These are phyloP conservation scores for Xiphophorus hellerii DNA, from an alignment of 2,113 vertebrate genomes.

Conservation along the genomic window DNA sequence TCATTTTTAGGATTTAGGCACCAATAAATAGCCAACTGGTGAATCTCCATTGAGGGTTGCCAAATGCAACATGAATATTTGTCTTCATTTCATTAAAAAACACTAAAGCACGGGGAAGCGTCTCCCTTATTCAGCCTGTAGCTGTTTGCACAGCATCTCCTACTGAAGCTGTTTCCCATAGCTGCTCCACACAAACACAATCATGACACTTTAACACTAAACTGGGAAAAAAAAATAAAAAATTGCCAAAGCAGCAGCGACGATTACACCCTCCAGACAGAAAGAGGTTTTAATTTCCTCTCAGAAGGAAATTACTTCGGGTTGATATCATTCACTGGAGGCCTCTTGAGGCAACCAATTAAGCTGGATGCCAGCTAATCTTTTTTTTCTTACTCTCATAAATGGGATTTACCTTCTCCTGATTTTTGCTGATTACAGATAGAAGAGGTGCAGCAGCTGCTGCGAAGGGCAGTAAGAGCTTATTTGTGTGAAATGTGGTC, in stretches of 20 bases:
- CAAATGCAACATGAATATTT: not conserved
- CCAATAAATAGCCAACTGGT: not conserved
- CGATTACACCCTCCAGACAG: not conserved
- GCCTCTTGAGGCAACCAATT: slow-evolving; percentile 7
- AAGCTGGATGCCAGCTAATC: not conserved
- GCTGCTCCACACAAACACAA: not conserved
- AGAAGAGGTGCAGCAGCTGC: slow-evolving; percentile 7
- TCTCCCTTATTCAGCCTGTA: not conserved
- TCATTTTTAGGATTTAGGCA: no score
- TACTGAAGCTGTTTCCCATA: not conserved
- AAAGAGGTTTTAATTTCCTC: not conserved
- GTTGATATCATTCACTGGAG: not conserved
- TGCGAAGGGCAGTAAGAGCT: not conserved
- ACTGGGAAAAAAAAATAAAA: no score
- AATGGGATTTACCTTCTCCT: not conserved
- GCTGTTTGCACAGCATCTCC: not conserved
- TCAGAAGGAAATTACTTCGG: slow-evolving; percentile 1
- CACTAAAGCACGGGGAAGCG: not conserved
- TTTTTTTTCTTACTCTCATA: not conserved
- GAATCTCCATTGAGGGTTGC: no score
- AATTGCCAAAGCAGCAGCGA: not conserved
- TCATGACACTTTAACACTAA: not conserved
- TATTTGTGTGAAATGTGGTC: not conserved
- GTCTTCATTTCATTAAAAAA: not conserved
- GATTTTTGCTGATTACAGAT: not conserved